Evolutionary conservation across 2,797 vertebrate genomes (phyloP).

Genomic region (Halcyon chelicuti): DNA sequence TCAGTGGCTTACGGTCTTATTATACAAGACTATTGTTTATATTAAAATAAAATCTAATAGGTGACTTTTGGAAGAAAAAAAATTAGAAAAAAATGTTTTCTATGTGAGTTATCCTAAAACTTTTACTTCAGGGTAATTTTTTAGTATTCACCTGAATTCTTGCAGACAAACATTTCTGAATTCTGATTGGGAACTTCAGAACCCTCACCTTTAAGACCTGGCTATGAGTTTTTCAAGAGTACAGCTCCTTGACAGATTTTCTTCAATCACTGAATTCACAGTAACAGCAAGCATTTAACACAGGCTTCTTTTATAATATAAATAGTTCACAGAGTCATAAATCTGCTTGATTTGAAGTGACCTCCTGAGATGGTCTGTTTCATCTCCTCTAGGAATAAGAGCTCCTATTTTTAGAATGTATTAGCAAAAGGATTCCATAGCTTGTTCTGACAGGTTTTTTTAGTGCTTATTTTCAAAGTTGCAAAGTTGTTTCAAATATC

Average conservation of each 20-base stretch:
- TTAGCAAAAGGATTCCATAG: neutral
- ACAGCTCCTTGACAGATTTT: neutral
- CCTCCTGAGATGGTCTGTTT: neutral
- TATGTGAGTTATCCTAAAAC: neutral
- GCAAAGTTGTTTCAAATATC: neutral
- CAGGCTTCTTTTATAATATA: neutral
- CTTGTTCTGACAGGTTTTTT: neutral
- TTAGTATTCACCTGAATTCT: neutral
- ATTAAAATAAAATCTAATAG: neutral
- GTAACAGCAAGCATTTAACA: neutral
- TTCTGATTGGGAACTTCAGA: neutral
- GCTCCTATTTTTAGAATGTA: neutral
- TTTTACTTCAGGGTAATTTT: neutral
- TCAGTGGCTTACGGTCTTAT: neutral
- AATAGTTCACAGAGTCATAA: neutral
- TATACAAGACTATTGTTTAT: neutral
- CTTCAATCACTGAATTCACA: neutral
- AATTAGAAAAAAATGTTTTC: neutral
- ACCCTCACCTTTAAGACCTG: neutral
- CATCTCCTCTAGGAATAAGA: neutral
- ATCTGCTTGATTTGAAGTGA: neutral
- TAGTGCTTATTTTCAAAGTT: neutral
- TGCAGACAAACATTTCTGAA: neutral
- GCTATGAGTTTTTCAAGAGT: neutral
- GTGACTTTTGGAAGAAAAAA: neutral